Percentiles rank a stretch among this genome's conserved stretches.
phyloP scores from a whole-genome alignment of 2,888 invertebrate species.

The Thymelicus lineola region DNA sequence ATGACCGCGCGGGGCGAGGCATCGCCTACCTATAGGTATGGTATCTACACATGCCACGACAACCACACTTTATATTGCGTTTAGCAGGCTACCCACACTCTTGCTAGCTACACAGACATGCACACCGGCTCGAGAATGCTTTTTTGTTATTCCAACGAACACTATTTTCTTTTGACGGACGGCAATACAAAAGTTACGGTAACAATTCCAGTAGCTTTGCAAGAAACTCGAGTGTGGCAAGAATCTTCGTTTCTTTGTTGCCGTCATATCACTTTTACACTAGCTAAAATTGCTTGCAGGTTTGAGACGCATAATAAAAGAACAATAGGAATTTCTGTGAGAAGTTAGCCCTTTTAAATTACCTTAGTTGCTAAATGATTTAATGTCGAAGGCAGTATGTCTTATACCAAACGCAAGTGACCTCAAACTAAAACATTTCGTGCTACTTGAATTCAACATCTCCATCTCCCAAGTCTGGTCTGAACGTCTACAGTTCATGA shows the following conservation, averaged over 20 bases:
- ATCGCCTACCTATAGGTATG: constrained; percentile 73
- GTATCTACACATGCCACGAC: constrained; percentile 69
- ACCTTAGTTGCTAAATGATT: neutral
- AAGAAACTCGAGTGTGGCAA: constrained; percentile 32
- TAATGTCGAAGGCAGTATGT: too few relatives aligned
- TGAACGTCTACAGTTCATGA: neutral
- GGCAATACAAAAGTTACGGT: constrained; percentile 39
- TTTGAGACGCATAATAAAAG: neutral
- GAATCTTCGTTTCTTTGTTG: constrained; percentile 17
- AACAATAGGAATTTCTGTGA: neutral
- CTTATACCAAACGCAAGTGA: too few relatives aligned
- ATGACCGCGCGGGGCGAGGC: constrained; percentile 84
- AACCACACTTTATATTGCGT: constrained; percentile 84
- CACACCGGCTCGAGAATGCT: constrained; percentile 59
- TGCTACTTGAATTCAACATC: too few relatives aligned
- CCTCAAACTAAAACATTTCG: too few relatives aligned
- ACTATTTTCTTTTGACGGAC: constrained; percentile 77
- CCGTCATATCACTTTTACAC: neutral
- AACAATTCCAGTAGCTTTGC: constrained; percentile 29
- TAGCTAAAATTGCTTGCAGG: neutral
- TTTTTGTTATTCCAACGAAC: constrained; percentile 78
- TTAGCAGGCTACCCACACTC: constrained; percentile 82
- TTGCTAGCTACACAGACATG: constrained; percentile 52
- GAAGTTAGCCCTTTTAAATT: neutral
- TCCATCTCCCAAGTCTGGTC: too few relatives aligned